Evolutionary conservation across 2,113 vertebrate species (phyloP).

Genomic region (Labeo rohita): DNA sequence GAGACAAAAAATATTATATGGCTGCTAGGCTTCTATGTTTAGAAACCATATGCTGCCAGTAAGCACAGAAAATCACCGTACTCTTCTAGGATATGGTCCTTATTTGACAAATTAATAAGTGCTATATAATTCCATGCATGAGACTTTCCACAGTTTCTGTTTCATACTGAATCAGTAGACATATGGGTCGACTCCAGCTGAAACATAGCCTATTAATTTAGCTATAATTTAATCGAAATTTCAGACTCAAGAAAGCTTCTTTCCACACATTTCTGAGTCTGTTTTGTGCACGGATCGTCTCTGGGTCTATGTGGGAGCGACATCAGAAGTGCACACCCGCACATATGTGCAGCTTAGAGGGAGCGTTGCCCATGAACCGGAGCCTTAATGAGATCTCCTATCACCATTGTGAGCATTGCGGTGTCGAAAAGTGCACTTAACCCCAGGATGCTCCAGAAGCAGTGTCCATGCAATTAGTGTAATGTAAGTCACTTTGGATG

Average conservation of each 20-base stretch:
- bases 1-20: not conserved
- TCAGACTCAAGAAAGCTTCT: constrained; percentile 10
- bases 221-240: not conserved
- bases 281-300: not conserved
- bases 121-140: not conserved
- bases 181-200: not conserved
- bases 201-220: not conserved
- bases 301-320: not conserved
- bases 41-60: not conserved
- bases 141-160: not conserved
- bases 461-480: constrained; percentile 25
- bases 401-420: constrained; percentile 17
- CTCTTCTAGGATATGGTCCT: not conserved
- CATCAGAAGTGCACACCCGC: not conserved
- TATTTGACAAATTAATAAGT: constrained; percentile 7
- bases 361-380: not conserved
- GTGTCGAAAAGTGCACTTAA: constrained; percentile 37
- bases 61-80: not conserved
- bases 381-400: constrained; percentile 30
- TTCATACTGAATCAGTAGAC: not conserved
- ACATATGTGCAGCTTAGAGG: not conserved
- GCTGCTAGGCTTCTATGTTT: not conserved
- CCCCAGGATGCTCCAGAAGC: constrained; percentile 20
- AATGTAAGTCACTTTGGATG: constrained; percentile 23
- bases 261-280: constrained; percentile 10